Conservation (phyloP, 1,140 invertebrate genomes). For the Asobara japonica region DNA sequence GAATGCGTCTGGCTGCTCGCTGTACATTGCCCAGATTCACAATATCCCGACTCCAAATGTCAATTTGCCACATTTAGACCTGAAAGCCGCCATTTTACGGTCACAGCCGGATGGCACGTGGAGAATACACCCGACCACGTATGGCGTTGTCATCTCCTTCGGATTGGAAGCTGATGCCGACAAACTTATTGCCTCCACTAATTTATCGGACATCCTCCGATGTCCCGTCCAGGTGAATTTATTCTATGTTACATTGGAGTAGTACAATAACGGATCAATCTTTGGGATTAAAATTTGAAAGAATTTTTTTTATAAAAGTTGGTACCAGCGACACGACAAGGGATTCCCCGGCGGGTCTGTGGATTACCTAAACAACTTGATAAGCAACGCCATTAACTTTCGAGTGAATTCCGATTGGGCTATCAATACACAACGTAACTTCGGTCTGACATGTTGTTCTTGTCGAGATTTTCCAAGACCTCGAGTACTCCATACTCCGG, state of each 20-base stretch:
- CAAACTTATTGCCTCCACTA: constrained; percentile 53
- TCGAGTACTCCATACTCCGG: no score
- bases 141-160: constrained; percentile 62
- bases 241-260: not conserved
- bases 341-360: no score
- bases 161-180: constrained; percentile 58
- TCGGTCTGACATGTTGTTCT: no score
- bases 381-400: no score
- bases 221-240: constrained; percentile 59
- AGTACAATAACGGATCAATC: not conserved
- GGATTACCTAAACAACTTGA: no score
- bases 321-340: no score
- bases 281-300: not conserved
- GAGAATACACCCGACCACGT: constrained; percentile 60
- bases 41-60: constrained; percentile 24
- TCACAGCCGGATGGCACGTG: constrained; percentile 52
- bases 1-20: not conserved
- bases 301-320: not conserved
- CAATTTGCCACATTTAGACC: constrained; percentile 45
- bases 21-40: not conserved
- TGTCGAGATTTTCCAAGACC: no score
- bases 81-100: constrained; percentile 56
- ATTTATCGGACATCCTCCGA: constrained; percentile 57
- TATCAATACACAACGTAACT: no score
- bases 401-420: no score